Evolutionary conservation across 37 sponge, comb jelly and placozoan species (phyloP), one percentile per base, ranked within the genome.

Genomic region (Halichondria panicea): DNA sequence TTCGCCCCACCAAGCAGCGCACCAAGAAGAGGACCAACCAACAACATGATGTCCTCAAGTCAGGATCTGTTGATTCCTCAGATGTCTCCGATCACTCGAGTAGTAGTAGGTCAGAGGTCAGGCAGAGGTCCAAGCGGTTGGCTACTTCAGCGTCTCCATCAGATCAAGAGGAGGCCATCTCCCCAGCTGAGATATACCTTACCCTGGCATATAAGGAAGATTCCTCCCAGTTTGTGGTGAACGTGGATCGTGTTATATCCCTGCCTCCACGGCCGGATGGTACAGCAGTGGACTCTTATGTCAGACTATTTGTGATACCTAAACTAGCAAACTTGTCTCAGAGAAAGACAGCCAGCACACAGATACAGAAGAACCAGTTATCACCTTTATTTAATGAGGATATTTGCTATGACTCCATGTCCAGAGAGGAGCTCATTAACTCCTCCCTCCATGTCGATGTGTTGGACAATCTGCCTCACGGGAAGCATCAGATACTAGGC

Each of bases 401-500:
- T 58, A 70, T 88, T 0, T 40, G 39, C 21, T 88, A 76, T 50
- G 77, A 71, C 1, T 60, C 74, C 42, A 76, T 88, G 82, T 54
- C 56, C 31, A 27, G 22, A 2, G 82, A 76, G 44, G 88, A 88
- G 45, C 37, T 88, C 28, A 62, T 77, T 38, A 70, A 76, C 58
- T 81, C 82, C 52, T 77, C 56, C 40, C 72, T 88, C 5, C 88
- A 88, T 22, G 44, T 88, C 21, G 71, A 88, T 28, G 82, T 77
- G 7, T 36, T 86, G 48, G 86, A 86, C 57, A 74, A 86, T 34
- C 55, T 58, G 21, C 36, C 74, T 30, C 79, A 72, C 31, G 86
- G 86, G 32, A 78, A 72, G 38, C 80, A 86, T 43, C 39, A 34
- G 28, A 36, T 86, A 5, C 38, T 86, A 44, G 86, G 80, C 21